Evolutionary conservation across 2,113 vertebrate species (phyloP).

Genomic region (Brienomyrus longianalis): DNA sequence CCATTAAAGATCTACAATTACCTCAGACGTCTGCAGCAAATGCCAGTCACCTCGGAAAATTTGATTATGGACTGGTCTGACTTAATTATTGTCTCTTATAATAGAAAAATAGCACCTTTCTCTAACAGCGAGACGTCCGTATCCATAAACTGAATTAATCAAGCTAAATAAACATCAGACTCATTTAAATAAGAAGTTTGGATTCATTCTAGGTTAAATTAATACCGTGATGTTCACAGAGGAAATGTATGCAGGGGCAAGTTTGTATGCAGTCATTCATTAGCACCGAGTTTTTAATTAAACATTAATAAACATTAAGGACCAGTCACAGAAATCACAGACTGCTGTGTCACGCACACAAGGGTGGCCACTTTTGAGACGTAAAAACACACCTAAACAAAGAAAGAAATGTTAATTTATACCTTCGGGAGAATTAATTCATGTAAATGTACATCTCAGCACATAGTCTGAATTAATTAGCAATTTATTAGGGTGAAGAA

Average conservation of each 20-base stretch:
- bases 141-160: slow-evolving; percentile 11
- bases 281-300: neutral
- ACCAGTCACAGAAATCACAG: neutral
- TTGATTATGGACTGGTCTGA: neutral
- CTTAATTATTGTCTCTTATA: slow-evolving; percentile 9
- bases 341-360: neutral
- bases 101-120: neutral
- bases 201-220: neutral
- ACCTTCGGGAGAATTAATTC: neutral
- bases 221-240: neutral
- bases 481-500: neutral
- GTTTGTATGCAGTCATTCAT: neutral
- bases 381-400: neutral
- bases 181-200: neutral
- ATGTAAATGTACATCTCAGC: neutral
- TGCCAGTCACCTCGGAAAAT: neutral
- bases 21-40: neutral
- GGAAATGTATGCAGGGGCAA: neutral
- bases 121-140: neutral
- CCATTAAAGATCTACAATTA: neutral
- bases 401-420: neutral
- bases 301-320: neutral
- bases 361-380: neutral
- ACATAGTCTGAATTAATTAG: neutral
- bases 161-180: neutral